Evolutionary conservation across 2,888 invertebrate genomes (phyloP), one percentile per base, ranked within the genome.

Genomic region (Cheiracanthium punctorium): DNA sequence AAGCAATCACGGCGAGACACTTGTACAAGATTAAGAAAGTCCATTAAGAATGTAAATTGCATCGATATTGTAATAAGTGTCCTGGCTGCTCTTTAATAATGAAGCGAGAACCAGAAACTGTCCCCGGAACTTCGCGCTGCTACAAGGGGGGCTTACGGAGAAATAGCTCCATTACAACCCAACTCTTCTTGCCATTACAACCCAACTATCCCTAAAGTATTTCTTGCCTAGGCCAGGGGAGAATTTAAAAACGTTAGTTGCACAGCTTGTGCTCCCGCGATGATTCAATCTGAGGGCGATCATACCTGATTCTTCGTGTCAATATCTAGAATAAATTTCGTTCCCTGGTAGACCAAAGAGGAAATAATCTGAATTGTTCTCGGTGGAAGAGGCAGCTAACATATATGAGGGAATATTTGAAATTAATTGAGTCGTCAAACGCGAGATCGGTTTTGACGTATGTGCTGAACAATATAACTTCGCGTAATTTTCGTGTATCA

Each of bases 51-150:
- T 85, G 84, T 85, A 85, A 85, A 85, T 85, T 85, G 74, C 84
- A 74, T 79, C 84, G 84, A 79, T 85, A 85, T 85, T 85, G 84
- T 85, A 85, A 85, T 79, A 85, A 85, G 79, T 85, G 84, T 85
- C 84, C 69, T 65, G 32, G 74, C 64, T 32, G 74, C 82, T 72
- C 84, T 79, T 69, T 70, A 73, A 79, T 85, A 85, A 85, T 85
- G 79, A 85, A 85, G 84, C 69, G 33, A 14, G 73, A 73, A 73
- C 74, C 79, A 79, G 74, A 79, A 80, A 73, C n/a, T 12, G 48
- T n/a, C 28, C 71, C 65, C 82, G 82, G 76, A 82, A 82, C 76
- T 82, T 64, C 76, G 33, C 76, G 33, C 58, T 10, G 24, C 65
- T 48, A 37, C 24, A 58, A 58, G 10, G 76, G 70, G 65, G 10